Evolutionary conservation across 2,113 vertebrate species (phyloP), one percentile per base, ranked within the genome.

Genomic region (Seriola dumerili): DNA sequence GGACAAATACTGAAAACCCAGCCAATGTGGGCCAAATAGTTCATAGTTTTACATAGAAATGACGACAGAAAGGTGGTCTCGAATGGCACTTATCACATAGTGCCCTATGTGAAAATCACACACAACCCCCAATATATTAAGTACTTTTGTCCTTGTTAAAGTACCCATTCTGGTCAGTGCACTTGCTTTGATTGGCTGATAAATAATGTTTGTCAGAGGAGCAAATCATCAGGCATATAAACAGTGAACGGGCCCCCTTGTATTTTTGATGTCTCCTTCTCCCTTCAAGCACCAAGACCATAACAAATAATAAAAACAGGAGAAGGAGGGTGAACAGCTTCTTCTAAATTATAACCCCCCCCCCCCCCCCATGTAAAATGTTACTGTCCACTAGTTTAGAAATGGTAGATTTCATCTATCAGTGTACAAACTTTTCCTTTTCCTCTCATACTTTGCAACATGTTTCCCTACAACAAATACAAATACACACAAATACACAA

Each of bases 151-250:
- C 87, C 90, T 90, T 88, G 82, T 91, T 91, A 48, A 94, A 93
- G 92, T 89, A 91, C 88, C 84, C 91, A 76, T 90, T 88, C 67
- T 89, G 81, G 84, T 94, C 93, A 94, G 94, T 93, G 94, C 94
- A 93, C 89, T 90, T 86, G 92, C 92, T 92, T 91, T 85, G 80
- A 88, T 91, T 92, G 86, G 91, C 90, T 94, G 90, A 90, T 89
- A 89, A 92, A 92, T 92, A 91, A 90, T 80, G 68, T 89, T 77
- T 81, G 79, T 90, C 82, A 78, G 85, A 91, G 81, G 65, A 75
- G 67, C 65, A 84, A 87, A 80, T 85, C 62, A 58, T 83, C 78
- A 85, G 77, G 88, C 84, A 74, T 72, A 83, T 55, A 75, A 89
- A 81, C 69, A 78, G 73, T 75, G 34, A 87, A 85, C 40, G 29